Evolutionary conservation across 2,113 vertebrate species (phyloP), one percentile per base, ranked within the genome.

Genomic region (Nannobrachium achirus): DNA sequence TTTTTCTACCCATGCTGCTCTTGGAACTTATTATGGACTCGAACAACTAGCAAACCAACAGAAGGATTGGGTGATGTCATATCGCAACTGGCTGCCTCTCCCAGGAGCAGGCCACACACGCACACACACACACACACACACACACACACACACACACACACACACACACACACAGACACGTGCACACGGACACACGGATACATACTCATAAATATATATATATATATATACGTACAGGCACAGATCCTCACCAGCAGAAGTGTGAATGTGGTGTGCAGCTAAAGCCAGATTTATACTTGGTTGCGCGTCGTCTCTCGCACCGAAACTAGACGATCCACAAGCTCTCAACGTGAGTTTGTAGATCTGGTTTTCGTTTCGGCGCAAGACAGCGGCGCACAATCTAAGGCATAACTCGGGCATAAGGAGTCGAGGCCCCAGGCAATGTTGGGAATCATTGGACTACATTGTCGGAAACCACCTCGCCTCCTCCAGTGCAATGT

Each of bases 241-340:
- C 72, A 73, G 75, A 90, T 83, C 81, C 63, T 90, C 90, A 93
- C 90, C 91, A 92, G 91, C 90, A 92, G 80, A 81, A 82, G 76
- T 84, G 86, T 74, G 83, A 85, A 82, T 70, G 78, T 66, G 61
- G 74, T 71, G 62, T 52, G 75, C 73, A 39, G 56, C 76, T 7
- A 40, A 33, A 33, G 25, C 25, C 25, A 33, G 25, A 33, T 33
- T 33, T 33, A 33, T 33, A 33, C 25, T 33, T 33, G 25, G 25
- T 33, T 33, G 25, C 25, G 25, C 6, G 25, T 33, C 6, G 25
- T 33, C 3, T 33, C 25, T 33, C 25, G 25, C 25, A 33, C 25
- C 6, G 25, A 33, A 33, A 33, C 6, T 33, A 33, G 25, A 3
- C 6, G 25, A 33, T 33, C 25, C 6, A 33, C 25, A 33, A 33